Percentiles rank a stretch among this genome's conserved stretches.
Conservation (phyloP, 2,888 invertebrate genomes). For the Oscheius myriophilus region DNA sequence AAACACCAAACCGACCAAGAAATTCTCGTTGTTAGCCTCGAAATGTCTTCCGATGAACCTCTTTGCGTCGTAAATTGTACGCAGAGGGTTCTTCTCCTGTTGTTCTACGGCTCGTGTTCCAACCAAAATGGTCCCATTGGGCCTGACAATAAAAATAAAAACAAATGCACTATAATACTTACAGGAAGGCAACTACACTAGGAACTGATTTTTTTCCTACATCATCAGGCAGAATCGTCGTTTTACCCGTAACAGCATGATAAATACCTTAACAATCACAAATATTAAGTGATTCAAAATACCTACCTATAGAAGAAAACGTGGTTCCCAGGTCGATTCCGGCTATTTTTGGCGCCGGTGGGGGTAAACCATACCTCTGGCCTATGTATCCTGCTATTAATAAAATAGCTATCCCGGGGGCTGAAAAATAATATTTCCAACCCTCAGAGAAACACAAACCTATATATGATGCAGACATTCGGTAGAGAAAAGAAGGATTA, state of each 20-base stretch:
- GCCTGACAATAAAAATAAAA: slow-evolving; percentile 48
- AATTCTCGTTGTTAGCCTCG: slow-evolving; percentile 65
- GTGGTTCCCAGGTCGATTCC: slow-evolving; percentile 75
- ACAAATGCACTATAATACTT: slow-evolving; percentile 36
- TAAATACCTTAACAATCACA: slow-evolving; percentile 70
- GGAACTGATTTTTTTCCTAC: slow-evolving; percentile 73
- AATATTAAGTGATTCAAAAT: background rate
- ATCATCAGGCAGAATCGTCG: slow-evolving; percentile 72
- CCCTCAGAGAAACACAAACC: background rate
- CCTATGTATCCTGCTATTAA: slow-evolving; percentile 74
- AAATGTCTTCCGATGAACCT: slow-evolving; percentile 74
- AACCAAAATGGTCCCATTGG: slow-evolving; percentile 71
- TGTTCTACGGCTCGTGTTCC: slow-evolving; percentile 74
- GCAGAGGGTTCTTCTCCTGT: slow-evolving; percentile 72
- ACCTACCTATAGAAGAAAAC: slow-evolving; percentile 71
- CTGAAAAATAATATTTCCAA: slow-evolving; percentile 45
- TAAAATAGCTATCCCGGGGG: slow-evolving; percentile 71
- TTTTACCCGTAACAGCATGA: slow-evolving; percentile 73
- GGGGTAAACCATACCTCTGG: slow-evolving; percentile 73
- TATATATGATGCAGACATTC: slow-evolving; percentile 20
- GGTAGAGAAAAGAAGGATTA: background rate
- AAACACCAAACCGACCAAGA: slow-evolving; percentile 43
- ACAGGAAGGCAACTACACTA: slow-evolving; percentile 74
- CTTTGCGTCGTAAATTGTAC: slow-evolving; percentile 75
- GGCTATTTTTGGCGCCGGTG: slow-evolving; percentile 74